phyloP scores from a whole-genome alignment of 2,888 invertebrate species.

The Microchrysa polita region DNA sequence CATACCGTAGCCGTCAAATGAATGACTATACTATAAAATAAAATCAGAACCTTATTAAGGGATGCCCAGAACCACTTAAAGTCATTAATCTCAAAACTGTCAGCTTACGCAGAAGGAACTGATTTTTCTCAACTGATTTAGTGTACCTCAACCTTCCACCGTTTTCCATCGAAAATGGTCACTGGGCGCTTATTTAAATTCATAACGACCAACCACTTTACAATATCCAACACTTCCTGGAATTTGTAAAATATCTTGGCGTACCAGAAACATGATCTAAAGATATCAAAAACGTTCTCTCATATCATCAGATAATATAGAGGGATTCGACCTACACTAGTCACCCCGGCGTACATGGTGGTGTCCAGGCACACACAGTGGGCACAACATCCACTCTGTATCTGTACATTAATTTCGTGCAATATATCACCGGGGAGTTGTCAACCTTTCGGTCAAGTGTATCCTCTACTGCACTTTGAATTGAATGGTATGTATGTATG shows the following conservation, averaged over 20 bases:
- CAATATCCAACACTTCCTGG: conserved; percentile 33
- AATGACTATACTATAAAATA: conserved; percentile 13
- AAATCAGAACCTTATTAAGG: conserved; percentile 20
- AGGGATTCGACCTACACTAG: conserved; percentile 5
- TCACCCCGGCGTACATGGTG: neutral
- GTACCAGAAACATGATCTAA: conserved; percentile 32
- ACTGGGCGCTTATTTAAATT: conserved; percentile 39
- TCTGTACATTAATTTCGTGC: conserved; percentile 37
- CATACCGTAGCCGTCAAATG: no score
- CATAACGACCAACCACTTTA: conserved; percentile 39
- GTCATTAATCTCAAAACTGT: conserved; percentile 36
- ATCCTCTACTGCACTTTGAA: conserved; percentile 39
- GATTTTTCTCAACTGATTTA: conserved; percentile 21
- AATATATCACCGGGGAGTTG: conserved; percentile 38
- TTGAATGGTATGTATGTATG: no score
- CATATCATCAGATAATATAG: conserved; percentile 41
- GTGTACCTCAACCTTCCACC: neutral
- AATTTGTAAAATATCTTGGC: conserved; percentile 28
- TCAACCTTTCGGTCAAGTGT: conserved; percentile 43
- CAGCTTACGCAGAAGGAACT: conserved; percentile 20
- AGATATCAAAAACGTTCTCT: conserved; percentile 23
- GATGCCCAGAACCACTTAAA: conserved; percentile 34
- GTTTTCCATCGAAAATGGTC: neutral
- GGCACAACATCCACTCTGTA: conserved; percentile 23
- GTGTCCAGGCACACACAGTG: no score